phyloP scores from a whole-genome alignment of 2,113 vertebrate genomes.

The Pelodiscus sinensis region DNA sequence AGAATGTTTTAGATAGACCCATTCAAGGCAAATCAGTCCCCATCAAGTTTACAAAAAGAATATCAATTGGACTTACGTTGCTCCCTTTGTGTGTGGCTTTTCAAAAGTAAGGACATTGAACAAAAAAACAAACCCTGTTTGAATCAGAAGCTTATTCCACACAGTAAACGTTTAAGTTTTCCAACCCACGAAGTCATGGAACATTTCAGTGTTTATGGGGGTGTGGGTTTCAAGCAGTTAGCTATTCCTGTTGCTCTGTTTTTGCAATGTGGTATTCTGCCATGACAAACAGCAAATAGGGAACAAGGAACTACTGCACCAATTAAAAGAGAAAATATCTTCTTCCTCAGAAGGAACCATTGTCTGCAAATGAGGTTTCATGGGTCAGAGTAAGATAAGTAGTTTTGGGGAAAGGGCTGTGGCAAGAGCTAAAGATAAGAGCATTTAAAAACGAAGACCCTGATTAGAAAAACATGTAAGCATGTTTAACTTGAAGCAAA shows the following conservation, averaged over 20 bases:
- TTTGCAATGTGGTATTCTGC: constrained; percentile 15
- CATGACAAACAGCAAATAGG: constrained; percentile 26
- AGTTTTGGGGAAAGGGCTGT: background rate
- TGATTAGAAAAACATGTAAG: too few relatives aligned
- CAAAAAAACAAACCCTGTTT: background rate
- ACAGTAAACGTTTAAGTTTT: background rate
- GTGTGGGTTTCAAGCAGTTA: background rate
- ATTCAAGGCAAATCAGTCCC: background rate
- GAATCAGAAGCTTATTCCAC: background rate
- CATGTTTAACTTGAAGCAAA: too few relatives aligned
- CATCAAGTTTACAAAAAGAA: background rate
- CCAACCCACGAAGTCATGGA: background rate
- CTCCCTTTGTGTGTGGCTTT: background rate
- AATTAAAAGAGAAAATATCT: constrained; percentile 19
- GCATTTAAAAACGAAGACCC: background rate
- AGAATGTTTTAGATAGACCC: background rate
- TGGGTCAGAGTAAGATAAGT: background rate
- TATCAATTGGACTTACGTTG: background rate
- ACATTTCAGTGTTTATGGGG: constrained; percentile 16
- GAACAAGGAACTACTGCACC: constrained; percentile 6
- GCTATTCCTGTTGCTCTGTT: background rate
- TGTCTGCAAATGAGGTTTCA: background rate
- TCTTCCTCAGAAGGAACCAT: background rate
- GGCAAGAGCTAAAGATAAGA: background rate
- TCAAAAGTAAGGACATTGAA: background rate